Percentiles rank a stretch among this genome's conserved stretches.
phyloP scores from a whole-genome alignment of 2,888 invertebrate genomes.

The Sturmia bella region DNA sequence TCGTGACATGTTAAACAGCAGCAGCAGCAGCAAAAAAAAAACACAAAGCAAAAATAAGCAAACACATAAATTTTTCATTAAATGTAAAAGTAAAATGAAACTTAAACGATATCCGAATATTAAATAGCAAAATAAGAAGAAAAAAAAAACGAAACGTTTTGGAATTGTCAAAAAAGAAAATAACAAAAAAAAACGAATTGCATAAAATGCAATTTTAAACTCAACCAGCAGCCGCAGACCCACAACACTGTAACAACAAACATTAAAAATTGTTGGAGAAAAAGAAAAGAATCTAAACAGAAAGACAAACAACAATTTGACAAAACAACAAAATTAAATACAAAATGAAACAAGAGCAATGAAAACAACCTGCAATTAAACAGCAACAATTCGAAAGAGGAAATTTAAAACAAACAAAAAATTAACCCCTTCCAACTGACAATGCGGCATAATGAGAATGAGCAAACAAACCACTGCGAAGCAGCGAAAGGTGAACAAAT shows the following conservation, averaged over 20 bases:
- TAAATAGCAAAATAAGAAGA: slow-evolving; percentile 22
- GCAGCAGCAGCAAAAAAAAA: slow-evolving; percentile 16
- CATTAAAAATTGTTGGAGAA: slow-evolving; percentile 43
- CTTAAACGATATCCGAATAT: slow-evolving; percentile 33
- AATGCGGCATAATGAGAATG: slow-evolving; percentile 23
- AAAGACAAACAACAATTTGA: slow-evolving; percentile 10
- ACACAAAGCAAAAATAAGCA: slow-evolving; percentile 16
- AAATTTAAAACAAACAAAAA: slow-evolving; percentile 5
- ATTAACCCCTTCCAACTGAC: slow-evolving; percentile 1
- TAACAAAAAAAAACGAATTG: not conserved
- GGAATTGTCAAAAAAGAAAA: not conserved
- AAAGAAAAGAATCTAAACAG: slow-evolving; percentile 10
- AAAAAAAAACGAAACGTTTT: slow-evolving; percentile 12
- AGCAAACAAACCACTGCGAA: not conserved
- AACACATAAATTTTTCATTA: slow-evolving; percentile 1
- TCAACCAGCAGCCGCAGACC: slow-evolving; percentile 2
- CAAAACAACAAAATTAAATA: slow-evolving; percentile 38
- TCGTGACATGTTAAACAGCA: slow-evolving; percentile 48
- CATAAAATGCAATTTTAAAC: slow-evolving; percentile 34
- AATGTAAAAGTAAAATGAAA: slow-evolving; percentile 40
- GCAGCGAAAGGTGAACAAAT: slow-evolving; percentile 35
- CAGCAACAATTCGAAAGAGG: slow-evolving; percentile 26
- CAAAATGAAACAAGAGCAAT: slow-evolving; percentile 64
- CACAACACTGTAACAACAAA: slow-evolving; percentile 18
- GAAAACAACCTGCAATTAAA: slow-evolving; percentile 57